Evolutionary conservation across 2,797 vertebrate genomes (phyloP).

Genomic region (Macropodus opercularis): DNA sequence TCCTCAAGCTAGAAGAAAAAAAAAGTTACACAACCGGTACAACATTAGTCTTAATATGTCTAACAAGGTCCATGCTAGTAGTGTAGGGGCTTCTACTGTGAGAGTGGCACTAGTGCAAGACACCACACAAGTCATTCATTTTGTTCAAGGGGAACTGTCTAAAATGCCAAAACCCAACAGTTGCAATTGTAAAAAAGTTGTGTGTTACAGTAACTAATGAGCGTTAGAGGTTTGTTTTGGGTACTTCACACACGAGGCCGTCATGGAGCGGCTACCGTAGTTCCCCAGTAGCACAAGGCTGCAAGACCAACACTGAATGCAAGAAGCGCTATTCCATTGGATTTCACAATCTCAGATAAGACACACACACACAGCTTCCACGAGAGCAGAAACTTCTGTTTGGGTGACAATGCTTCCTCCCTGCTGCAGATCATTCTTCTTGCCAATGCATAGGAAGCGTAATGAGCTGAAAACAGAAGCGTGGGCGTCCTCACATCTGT

Average conservation of each 20-base stretch:
- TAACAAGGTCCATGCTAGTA: neutral
- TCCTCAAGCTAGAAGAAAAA: neutral
- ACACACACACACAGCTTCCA: conserved; percentile 8
- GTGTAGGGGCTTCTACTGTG: too few relatives aligned
- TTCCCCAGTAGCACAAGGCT: conserved; percentile 7
- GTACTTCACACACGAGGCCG: neutral
- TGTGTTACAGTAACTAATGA: neutral
- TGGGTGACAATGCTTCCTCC: conserved; percentile 26
- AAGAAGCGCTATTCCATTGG: conserved; percentile 7
- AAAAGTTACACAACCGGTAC: too few relatives aligned
- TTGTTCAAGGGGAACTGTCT: too few relatives aligned
- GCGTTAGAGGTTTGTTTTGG: neutral
- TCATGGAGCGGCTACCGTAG: too few relatives aligned
- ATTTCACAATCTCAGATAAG: conserved; percentile 31
- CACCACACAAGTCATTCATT: too few relatives aligned
- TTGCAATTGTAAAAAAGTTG: too few relatives aligned
- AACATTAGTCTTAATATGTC: neutral
- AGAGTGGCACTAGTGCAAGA: neutral
- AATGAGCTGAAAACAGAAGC: conserved; percentile 59
- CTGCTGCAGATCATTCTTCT: conserved; percentile 30
- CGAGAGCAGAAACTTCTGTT: conserved; percentile 37
- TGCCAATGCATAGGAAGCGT: conserved; percentile 29
- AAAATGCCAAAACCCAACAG: too few relatives aligned
- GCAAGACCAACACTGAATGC: conserved; percentile 11
- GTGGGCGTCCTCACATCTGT: conserved; percentile 61